Evolutionary conservation across 2,113 vertebrate genomes (phyloP).

Genomic region (Corythaixoides concolor): DNA sequence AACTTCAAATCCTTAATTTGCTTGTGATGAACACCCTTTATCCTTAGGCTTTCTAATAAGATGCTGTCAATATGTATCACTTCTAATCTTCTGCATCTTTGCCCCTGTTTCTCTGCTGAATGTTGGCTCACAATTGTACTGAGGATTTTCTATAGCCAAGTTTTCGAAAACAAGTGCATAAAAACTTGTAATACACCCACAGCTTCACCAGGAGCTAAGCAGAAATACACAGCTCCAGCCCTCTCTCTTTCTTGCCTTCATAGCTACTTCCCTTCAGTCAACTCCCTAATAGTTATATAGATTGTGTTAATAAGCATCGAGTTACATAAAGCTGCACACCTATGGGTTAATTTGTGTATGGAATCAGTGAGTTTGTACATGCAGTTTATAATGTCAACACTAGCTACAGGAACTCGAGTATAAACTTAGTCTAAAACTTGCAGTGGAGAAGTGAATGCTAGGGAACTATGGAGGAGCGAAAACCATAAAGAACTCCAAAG

Average conservation of each 20-base stretch:
- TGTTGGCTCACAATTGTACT: neutral
- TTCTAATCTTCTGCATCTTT: neutral
- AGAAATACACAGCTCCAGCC: neutral
- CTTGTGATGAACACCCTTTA: neutral
- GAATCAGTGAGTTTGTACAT: constrained; percentile 2
- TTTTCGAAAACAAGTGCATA: neutral
- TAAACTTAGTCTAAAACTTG: neutral
- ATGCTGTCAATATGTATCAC: neutral
- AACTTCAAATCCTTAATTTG: neutral
- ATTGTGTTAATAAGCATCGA: neutral
- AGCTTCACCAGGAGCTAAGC: neutral
- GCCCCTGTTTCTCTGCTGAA: neutral
- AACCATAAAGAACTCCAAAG: neutral
- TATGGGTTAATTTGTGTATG: neutral
- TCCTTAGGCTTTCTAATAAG: neutral
- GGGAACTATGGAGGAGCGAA: neutral
- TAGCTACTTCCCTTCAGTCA: neutral
- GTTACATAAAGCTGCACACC: neutral
- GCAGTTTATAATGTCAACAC: neutral
- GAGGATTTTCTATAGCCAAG: neutral
- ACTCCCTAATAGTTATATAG: neutral
- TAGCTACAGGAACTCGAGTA: neutral
- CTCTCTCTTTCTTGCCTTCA: neutral
- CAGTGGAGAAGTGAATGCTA: neutral
- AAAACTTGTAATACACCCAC: neutral